Evolutionary conservation across 1,140 invertebrate species (phyloP), one percentile per base, ranked within the genome.

Genomic region (Colletes gigas): DNA sequence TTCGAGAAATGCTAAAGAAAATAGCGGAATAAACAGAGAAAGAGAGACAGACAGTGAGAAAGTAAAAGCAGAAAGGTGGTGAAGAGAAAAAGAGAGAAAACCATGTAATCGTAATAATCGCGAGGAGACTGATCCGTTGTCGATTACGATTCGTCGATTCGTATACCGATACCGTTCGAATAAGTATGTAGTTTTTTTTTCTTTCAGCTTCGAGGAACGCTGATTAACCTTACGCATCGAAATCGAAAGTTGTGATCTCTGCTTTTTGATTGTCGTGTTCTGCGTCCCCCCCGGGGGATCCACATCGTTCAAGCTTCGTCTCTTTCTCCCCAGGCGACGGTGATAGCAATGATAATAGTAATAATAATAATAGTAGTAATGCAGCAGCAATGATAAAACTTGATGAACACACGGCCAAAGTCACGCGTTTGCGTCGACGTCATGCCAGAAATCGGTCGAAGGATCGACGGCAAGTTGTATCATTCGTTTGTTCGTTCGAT

Each of bases 351-450:
- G 44, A 41, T 39, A 59, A 62, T 41, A 4, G 3, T 54, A 63
- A 21, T 44, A 59, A 30, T 6, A 39, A 30, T 30, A 5, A 67
- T 68, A 72, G 70, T 47, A 78, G 71, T 19, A 63, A 77, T 47
- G 54, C 44, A 59, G 60, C 30, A 75, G 59, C 63, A 73, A 78
- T 73, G 54, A 69, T 47, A 78, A 85, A 62, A 72, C 66, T 88
- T 89, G 85, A 90, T 92, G 92, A 93, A 93, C 92, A 93, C 92
- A 89, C 90, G 90, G 86, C 85, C 88, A 90, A 87, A 90, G 72
- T 92, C 89, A 89, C 85, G 81, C 89, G 89, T 89, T 89, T 88
- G 76, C 85, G 86, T 89, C 83, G 79, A 88, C 83, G 83, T 71
- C 84, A 82, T 78, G 69, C 69, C 47, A 41, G 62, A 66, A 70